Evolutionary conservation across 92 coral and sea anemone species (phyloP).

Genomic region (Porites evermanni): DNA sequence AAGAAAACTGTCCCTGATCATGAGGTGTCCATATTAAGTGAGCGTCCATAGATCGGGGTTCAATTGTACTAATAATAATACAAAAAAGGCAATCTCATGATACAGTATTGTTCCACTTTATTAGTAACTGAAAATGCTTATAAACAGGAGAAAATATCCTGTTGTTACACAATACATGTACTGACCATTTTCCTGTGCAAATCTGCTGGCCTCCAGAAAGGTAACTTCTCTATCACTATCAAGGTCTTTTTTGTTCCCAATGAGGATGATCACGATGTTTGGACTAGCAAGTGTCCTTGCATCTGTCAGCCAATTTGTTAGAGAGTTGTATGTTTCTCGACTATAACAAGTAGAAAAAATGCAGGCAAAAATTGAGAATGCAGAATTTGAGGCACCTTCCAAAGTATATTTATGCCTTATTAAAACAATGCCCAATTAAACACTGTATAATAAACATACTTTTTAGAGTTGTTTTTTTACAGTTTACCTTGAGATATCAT

Average conservation of each 20-base stretch:
- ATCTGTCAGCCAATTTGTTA: conserved; percentile 99
- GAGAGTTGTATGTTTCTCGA: conserved; percentile 99
- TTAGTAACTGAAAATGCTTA: too few relatives aligned
- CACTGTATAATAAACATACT: too few relatives aligned
- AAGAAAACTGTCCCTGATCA: too few relatives aligned
- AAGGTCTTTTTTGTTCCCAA: conserved; percentile 97
- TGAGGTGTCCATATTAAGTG: too few relatives aligned
- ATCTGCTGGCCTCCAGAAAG: conserved; percentile 98
- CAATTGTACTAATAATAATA: too few relatives aligned
- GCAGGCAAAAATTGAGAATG: not conserved
- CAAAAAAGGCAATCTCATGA: too few relatives aligned
- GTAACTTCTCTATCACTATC: conserved; percentile 99
- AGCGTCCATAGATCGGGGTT: too few relatives aligned
- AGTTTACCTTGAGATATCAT: conserved; percentile 94
- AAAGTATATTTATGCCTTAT: not conserved
- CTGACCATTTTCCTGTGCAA: conserved; percentile 99
- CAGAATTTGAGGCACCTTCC: not conserved
- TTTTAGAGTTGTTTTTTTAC: not conserved
- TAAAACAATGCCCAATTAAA: not conserved
- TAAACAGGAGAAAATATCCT: too few relatives aligned
- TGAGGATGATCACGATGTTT: conserved; percentile 95
- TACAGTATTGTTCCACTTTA: too few relatives aligned
- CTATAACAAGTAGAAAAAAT: conserved; percentile 40
- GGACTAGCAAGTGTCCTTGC: conserved; percentile 99
- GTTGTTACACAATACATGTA: not conserved